Evolutionary conservation across 2,888 invertebrate genomes (phyloP).

Genomic region (Agriotes lineatus): DNA sequence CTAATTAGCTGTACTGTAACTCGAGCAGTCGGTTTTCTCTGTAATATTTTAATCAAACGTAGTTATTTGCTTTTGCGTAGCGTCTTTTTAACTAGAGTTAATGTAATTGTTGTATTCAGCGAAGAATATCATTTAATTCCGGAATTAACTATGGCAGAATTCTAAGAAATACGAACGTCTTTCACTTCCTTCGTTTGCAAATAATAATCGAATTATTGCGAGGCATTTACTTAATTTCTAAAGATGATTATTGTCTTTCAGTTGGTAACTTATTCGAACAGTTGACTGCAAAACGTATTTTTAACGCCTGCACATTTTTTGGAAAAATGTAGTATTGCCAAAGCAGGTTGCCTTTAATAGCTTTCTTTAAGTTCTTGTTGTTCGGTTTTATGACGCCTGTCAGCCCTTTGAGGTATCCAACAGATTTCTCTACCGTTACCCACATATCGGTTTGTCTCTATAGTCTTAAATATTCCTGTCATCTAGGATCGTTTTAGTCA

Average conservation of each 20-base stretch:
- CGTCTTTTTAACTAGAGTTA: not conserved
- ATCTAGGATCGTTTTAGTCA: too few species aligned
- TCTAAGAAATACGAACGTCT: not conserved
- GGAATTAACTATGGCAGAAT: not conserved
- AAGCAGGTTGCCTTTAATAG: not conserved
- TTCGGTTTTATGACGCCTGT: too few species aligned
- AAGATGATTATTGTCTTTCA: too few species aligned
- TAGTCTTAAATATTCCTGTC: too few species aligned
- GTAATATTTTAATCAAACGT: not conserved
- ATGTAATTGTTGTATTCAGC: constrained; percentile 1
- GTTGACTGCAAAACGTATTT: too few species aligned
- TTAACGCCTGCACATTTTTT: too few species aligned
- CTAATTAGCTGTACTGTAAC: not conserved
- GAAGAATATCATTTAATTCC: constrained; percentile 2
- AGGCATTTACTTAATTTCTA: too few species aligned
- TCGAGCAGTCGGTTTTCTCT: not conserved
- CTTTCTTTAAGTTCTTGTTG: not conserved
- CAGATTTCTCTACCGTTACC: not conserved
- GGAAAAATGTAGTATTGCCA: not conserved
- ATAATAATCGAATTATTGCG: too few species aligned
- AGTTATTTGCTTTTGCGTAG: not conserved
- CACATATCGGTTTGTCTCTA: too few species aligned
- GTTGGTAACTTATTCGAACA: too few species aligned
- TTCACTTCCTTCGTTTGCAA: too few species aligned
- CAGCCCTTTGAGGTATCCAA: too few species aligned